These are phyloP conservation scores for Eulemur coronatus DNA, from an alignment of 2,797 vertebrate species.

Conservation along the genomic window DNA sequence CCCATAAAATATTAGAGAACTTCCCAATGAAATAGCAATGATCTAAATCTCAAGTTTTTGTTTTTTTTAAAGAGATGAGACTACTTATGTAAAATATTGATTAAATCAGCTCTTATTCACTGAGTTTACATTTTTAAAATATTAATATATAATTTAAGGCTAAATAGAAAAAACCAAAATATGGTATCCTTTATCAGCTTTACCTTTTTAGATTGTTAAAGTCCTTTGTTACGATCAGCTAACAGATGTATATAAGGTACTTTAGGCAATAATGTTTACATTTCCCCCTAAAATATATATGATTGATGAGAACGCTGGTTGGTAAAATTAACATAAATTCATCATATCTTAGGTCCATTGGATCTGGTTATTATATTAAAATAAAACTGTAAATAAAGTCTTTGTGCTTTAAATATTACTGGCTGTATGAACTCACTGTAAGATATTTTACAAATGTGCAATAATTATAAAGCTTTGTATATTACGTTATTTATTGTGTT, in stretches of 20 bases:
- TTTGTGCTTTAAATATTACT: conserved; percentile 98
- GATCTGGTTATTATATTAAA: conserved; percentile 94
- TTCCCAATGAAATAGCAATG: conserved; percentile 78
- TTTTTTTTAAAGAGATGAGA: conserved; percentile 79
- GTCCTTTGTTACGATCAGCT: conserved; percentile 81
- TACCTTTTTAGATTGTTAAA: conserved; percentile 83
- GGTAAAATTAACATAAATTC: conserved; percentile 90
- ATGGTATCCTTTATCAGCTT: conserved; percentile 86
- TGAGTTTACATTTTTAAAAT: conserved; percentile 85
- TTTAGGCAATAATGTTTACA: conserved; percentile 93
- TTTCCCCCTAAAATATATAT: conserved; percentile 84
- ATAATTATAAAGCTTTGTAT: conserved; percentile 99
- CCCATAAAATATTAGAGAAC: conserved; percentile 78
- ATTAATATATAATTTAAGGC: conserved; percentile 90
- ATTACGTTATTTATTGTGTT: conserved; percentile 99
- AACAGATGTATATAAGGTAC: conserved; percentile 85
- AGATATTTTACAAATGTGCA: conserved; percentile 99
- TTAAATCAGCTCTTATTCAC: conserved; percentile 83
- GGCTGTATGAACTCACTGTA: conserved; percentile 97
- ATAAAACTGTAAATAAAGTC: conserved; percentile 94
- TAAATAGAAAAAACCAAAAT: conserved; percentile 87
- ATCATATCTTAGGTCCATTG: conserved; percentile 92
- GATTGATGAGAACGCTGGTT: conserved; percentile 90
- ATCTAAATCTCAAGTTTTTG: conserved; percentile 69
- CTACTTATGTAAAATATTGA: conserved; percentile 84